Base-by-base conservation (phyloP, 2,888 invertebrate species). In the Emmelina monodactyla region DNA sequence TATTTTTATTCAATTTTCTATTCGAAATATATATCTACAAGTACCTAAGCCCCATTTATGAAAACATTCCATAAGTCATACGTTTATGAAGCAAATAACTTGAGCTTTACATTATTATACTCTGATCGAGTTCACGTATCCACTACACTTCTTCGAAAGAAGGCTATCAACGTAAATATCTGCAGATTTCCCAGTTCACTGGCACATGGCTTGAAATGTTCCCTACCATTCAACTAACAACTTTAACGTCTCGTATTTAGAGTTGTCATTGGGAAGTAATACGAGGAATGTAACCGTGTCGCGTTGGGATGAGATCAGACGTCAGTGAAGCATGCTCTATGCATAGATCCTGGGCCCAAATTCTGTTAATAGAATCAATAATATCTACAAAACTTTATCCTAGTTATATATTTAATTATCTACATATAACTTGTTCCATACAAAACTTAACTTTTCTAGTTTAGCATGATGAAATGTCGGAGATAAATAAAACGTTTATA, bases 261-360 rank as follows among this genome's bases (percentile, higher is more conserved):
- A 55, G 67, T 61, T 55, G 45, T 50, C 29, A 60, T 31, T 37
- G 14, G 28, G 22, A n/a, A 38, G 37, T 29, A 58, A 42, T 52
- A 46, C 66, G 41, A 28, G 49, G 40, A 56, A 47, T 32, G 35
- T 28, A 38, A 41, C 40, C 42, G 45, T 46, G 65, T 75, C 75
- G 70, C 75, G 70, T 72, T 79, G 75, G 78, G 78, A 78, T 78
- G 71, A 78, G 78, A 79, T 79, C 75, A 65, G 78, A 58, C 63
- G 64, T 67, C 73, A 65, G 39, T 55, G 64, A 56, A 69, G 76
- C 78, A 62, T 64, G 58, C 52, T 50, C 54, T 52, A 51, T 52
- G 28, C 34, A n/a, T n/a, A n/a, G n/a, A n/a, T n/a, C n/a, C n/a
- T n/a, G n/a, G n/a, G n/a, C n/a, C n/a, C n/a, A n/a, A n/a, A n/a